Evolutionary conservation across 2,888 invertebrate genomes (phyloP).

Genomic region (Stenotaenia linearis): DNA sequence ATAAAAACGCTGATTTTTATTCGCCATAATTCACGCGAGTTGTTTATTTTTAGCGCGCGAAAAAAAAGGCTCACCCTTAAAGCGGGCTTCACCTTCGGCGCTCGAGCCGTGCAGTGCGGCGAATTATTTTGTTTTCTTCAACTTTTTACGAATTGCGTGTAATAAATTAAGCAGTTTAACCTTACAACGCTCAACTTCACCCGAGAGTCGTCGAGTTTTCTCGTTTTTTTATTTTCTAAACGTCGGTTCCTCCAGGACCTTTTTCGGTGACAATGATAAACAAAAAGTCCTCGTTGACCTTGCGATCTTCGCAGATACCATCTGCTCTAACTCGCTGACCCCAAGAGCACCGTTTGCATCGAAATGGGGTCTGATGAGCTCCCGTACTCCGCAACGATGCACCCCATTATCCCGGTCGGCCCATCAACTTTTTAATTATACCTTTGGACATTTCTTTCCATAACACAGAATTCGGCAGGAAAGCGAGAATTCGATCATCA

Average conservation of each 20-base stretch:
- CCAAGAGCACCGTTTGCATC: constrained; percentile 6
- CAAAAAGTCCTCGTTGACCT: constrained; percentile 3
- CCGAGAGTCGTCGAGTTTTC: neutral
- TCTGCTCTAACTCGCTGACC: constrained; percentile 7
- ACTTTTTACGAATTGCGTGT: no score
- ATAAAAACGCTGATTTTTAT: neutral
- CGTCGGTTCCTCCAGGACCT: neutral
- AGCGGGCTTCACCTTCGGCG: neutral
- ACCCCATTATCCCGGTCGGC: neutral
- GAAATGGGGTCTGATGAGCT: constrained; percentile 10
- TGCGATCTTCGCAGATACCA: neutral
- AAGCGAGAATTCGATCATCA: neutral
- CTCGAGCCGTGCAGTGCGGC: neutral
- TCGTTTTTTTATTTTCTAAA: neutral
- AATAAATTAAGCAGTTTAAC: no score
- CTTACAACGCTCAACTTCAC: neutral
- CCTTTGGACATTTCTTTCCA: neutral
- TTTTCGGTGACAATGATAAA: neutral
- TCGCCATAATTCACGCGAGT: neutral
- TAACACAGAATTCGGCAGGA: no score
- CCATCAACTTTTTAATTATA: neutral
- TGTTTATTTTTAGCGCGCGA: neutral
- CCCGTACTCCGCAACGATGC: neutral
- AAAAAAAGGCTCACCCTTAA: neutral
- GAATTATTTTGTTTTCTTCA: neutral